Evolutionary conservation across 2,797 vertebrate genomes (phyloP), one percentile per base, ranked within the genome.

Genomic region (Anabacerthia variegaticeps): DNA sequence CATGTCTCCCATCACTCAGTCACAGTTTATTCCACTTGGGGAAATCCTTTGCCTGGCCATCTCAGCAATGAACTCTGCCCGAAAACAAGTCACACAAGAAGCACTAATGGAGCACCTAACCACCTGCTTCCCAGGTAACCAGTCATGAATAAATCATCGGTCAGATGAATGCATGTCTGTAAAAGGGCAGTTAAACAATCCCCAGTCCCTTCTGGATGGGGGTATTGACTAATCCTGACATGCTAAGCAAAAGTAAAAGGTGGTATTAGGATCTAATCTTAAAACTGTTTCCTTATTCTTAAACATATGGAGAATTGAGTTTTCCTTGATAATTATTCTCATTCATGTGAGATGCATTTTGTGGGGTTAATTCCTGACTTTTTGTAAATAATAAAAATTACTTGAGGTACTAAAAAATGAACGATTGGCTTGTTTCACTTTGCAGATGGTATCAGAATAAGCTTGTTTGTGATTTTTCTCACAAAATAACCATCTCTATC

Each of bases 1-100:
- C 97, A 99, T 99, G 99, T 99, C 99, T 98, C 99, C 99, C 91
- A 99, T 99, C 98, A 99, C 99, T 98, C 99, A 99, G 96, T 99
- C 99, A 78, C 99, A 99, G 98, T 99, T 99, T 97, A 99, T 99
- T 97, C 99, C 99, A 89, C 98, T 99, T 96, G 99, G 99, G 97
- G 99, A 99, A 96, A 99, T 99, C 97, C 98, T 99, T 97, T 99
- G 99, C 98, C 98, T 99, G 98, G 99, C 99, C 97, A 99, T 99
- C 98, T 99, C 99, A 66, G 98, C 99, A 96, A 99, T 99, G 99
- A 99, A 99, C 98, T 99, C 99, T 14, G 98, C 99, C 93, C 99
- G 99, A 92, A 99, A 99, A 96, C 98, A 99, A 89, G 99, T 99
- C 97, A 99, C 99, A 75, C 99, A 99, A 96, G 99, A 99, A 97